Base-by-base conservation (phyloP, 2,113 vertebrate species). In the Cynopterus brachyotis region DNA sequence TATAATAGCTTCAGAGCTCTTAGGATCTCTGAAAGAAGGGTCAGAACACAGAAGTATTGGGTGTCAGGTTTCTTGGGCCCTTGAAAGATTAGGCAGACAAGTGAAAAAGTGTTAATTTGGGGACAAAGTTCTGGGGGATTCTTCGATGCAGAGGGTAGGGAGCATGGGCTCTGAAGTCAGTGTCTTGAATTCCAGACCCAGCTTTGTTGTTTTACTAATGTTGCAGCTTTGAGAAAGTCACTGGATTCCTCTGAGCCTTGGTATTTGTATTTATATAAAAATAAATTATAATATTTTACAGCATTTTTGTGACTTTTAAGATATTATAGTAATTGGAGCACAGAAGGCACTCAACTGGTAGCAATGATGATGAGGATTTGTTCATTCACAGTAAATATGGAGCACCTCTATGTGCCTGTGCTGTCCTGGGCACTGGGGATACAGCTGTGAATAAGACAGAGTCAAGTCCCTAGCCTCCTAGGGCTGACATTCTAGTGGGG, bases 381-480 rank as follows among this genome's bases (percentile, higher is more conserved):
- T 64, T 59, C 30, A 24, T n/a, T 92, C 32, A 13, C 32, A 32
- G 5, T 85, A 37, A 69, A 32, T 50, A 15, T 5, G 35, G 24
- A 53, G 28, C n/a, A 47, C 2, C 3, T 24, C 11, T 16, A 0
- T 8, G 28, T 20, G 40, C 57, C 24, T 15, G 7, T 0, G 0
- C 85, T 53, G 10, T 72, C 32, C 12, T 11, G 35, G 0, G 6
- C 37, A 8, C 42, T 24, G 53, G 55, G 32, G 24, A 82, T 4
- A 76, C 1, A 12, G 22, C 40, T 78, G 80, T 0, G 13, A 80
- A n/a, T n/a, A 9, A 42, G 45, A 64, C 72, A 75, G 79, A 60
- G 15, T 4, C 78, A 80, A 59, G 30, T 9, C 35, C 32, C 2
- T 47, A 40, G 20, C 47, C 40, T 76, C 45, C 1, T 2, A 47